Evolutionary conservation across 2,888 invertebrate species (phyloP), one percentile per base, ranked within the genome.

Genomic region (Heliconius erato): DNA sequence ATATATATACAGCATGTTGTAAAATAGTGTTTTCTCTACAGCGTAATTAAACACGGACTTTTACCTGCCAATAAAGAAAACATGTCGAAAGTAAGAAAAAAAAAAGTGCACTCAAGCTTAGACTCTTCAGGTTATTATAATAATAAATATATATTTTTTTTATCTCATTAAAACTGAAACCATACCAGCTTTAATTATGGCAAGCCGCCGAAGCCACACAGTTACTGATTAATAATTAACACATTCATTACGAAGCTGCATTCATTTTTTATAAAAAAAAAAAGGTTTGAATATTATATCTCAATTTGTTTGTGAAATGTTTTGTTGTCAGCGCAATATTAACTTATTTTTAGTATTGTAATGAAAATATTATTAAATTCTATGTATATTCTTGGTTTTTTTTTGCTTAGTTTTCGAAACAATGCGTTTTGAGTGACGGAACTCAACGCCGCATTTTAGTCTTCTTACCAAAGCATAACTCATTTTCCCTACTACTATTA

Each of bases 171-270:
- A 74, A 79, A 72, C 80, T 49, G 40, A 44, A 80, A 65, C 65
- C 84, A 86, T 87, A 86, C 87, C 81, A 82, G 86, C 90, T 92
- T 91, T 90, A 91, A 92, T 92, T 91, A 91, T 89, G 88, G 89
- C 86, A 84, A 89, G 86, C 89, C 87, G 76, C 87, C 77, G 76
- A 85, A 87, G 83, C 86, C 84, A 84, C 83, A 80, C 40, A 65
- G 83, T 83, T 82, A 78, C 74, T 80, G 79, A 84, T 86, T 85
- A 83, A 85, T 83, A 82, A 86, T 86, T 84, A 85, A 85, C 82
- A 84, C 78, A 79, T 80, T 44, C 84, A 84, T 83, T 86, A 83
- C 65, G 78, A 63, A 49, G 76, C 44, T 78, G 79, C 78, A 81
- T 67, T 74, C 69, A 81, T 67, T 79, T 69, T 49, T 63, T 63